Percentiles rank a stretch among this genome's conserved stretches.
phyloP scores from a whole-genome alignment of 2,113 vertebrate genomes.

The Lycaon pictus region DNA sequence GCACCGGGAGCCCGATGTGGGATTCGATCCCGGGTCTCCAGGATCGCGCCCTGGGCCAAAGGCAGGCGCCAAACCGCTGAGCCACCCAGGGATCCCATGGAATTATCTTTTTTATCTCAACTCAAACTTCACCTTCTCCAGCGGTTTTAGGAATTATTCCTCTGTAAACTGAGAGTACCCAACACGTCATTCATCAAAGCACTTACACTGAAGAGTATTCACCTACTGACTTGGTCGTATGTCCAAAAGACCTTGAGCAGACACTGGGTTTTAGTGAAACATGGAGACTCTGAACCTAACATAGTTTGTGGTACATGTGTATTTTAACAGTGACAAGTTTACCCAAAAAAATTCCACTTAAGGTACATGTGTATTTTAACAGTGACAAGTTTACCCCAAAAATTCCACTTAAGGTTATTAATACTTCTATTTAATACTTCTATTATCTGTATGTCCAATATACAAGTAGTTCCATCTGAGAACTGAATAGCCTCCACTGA shows the following conservation, averaged over 20 bases:
- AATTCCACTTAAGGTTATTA: neutral
- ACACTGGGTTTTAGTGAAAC: neutral
- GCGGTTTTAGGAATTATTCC: neutral
- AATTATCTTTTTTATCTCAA: neutral
- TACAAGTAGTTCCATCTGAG: neutral
- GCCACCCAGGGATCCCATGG: too few species aligned
- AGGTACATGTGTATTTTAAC: neutral
- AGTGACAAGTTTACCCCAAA: neutral
- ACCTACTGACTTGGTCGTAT: neutral
- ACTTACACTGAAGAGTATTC: neutral
- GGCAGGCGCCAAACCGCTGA: too few species aligned
- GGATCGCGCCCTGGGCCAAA: too few species aligned
- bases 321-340: neutral
- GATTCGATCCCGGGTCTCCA: too few species aligned
- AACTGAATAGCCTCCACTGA: neutral
- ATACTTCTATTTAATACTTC: neutral
- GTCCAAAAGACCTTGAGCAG: neutral
- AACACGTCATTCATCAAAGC: neutral
- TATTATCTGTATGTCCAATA: neutral
- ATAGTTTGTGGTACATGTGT: neutral
- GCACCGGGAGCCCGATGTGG: too few species aligned
- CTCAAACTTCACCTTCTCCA: neutral
- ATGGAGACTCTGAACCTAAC: neutral
- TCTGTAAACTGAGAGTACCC: neutral
- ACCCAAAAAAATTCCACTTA: neutral